Percentiles rank a stretch among this genome's conserved stretches.
phyloP scores from a whole-genome alignment of 2,797 vertebrate species.

The Cossypha caffra region DNA sequence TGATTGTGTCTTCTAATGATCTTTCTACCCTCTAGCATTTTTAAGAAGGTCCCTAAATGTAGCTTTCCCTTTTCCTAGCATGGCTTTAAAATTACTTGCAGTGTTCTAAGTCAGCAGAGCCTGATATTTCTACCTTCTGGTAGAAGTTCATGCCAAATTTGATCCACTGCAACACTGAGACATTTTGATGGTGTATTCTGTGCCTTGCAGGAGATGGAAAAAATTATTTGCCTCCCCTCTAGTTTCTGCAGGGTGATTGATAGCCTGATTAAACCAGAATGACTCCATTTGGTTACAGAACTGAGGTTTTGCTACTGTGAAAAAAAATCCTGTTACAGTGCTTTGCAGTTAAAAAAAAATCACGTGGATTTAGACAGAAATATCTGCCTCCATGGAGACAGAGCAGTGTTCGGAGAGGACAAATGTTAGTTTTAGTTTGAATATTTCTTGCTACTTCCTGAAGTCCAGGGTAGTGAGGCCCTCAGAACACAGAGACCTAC shows the following conservation, averaged over 20 bases:
- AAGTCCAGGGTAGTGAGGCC: neutral
- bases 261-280: slow-evolving; percentile 62
- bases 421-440: slow-evolving; percentile 16
- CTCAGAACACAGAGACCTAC: neutral
- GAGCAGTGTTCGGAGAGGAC: neutral
- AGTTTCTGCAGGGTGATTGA: slow-evolving; percentile 58
- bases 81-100: neutral
- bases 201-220: slow-evolving; percentile 2
- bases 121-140: slow-evolving; percentile 8
- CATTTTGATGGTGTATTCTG: neutral
- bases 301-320: slow-evolving; percentile 59
- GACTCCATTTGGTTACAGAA: slow-evolving; percentile 65
- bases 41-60: neutral
- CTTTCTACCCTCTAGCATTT: neutral
- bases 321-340: slow-evolving; percentile 64
- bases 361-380: slow-evolving; percentile 50
- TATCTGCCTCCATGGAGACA: slow-evolving; percentile 66
- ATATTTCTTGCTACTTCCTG: neutral
- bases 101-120: neutral
- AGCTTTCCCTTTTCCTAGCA: neutral
- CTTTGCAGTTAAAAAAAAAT: slow-evolving; percentile 22
- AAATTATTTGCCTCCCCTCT: slow-evolving; percentile 14
- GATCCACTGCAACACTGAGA: neutral
- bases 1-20: neutral
- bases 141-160: slow-evolving; percentile 30